Percentiles rank a stretch among this genome's conserved stretches.
phyloP scores from a whole-genome alignment of 2,113 vertebrate genomes.

The Nannobrachium achirus region DNA sequence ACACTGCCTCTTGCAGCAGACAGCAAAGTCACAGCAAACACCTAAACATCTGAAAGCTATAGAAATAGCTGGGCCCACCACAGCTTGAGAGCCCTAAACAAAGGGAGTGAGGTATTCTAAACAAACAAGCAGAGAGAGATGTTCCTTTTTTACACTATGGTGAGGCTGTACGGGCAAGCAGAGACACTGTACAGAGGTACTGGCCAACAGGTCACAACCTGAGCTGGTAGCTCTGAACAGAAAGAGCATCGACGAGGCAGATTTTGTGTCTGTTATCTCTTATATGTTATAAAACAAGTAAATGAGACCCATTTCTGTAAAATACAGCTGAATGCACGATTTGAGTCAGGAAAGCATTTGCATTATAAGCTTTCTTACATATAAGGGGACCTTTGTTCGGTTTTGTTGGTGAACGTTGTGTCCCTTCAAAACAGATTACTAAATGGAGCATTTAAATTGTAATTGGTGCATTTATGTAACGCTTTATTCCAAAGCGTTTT shows the following conservation, averaged over 20 bases:
- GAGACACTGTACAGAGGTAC: constrained; percentile 31
- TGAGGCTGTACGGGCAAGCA: constrained; percentile 40
- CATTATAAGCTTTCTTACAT: constrained; percentile 63
- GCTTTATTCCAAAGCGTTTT: too few species aligned
- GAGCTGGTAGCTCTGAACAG: constrained; percentile 32
- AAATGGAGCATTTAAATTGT: too few species aligned
- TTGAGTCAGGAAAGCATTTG: constrained; percentile 58
- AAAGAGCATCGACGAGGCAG: constrained; percentile 37
- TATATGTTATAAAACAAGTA: too few species aligned
- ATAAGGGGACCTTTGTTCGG: constrained; percentile 43
- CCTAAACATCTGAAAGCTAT: constrained; percentile 39
- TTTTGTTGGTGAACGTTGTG: constrained; percentile 59
- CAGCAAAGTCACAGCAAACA: constrained; percentile 52
- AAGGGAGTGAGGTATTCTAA: too few species aligned
- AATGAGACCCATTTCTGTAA: constrained; percentile 24
- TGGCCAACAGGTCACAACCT: constrained; percentile 49
- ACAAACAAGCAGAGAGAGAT: not conserved
- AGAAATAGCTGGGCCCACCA: constrained; percentile 20
- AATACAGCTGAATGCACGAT: constrained; percentile 14
- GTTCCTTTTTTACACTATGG: constrained; percentile 30
- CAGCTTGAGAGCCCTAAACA: constrained; percentile 19
- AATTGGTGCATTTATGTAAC: too few species aligned
- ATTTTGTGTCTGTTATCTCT: constrained; percentile 21
- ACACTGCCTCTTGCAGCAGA: constrained; percentile 44
- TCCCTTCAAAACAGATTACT: constrained; percentile 40